Evolutionary conservation across 2,888 invertebrate species (phyloP).

Genomic region (Polietes domitor): DNA sequence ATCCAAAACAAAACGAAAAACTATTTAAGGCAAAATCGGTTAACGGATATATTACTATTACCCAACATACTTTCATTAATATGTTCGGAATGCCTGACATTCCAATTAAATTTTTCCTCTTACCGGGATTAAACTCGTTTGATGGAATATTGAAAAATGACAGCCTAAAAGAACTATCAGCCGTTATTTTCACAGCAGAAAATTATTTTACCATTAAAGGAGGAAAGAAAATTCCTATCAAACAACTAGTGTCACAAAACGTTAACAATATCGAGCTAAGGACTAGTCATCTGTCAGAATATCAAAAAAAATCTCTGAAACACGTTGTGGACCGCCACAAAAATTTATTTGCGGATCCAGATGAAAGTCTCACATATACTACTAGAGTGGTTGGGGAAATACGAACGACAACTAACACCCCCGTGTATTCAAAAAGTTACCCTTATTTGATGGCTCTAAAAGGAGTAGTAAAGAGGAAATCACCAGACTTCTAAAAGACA

Average conservation of each 20-base stretch:
- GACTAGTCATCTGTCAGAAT: not conserved
- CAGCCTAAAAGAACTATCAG: not conserved
- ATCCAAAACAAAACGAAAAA: not conserved
- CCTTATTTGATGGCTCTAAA: not conserved
- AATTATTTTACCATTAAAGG: not conserved
- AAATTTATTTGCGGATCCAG: slow-evolving; percentile 12
- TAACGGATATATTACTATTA: not conserved
- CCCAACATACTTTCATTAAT: not conserved
- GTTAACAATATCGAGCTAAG: not conserved
- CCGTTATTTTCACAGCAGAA: not conserved
- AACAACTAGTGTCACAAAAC: not conserved
- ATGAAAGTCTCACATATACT: slow-evolving; percentile 1
- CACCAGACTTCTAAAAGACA: too few species aligned
- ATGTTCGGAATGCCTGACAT: not conserved
- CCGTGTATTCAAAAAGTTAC: not conserved
- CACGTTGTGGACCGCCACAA: not conserved
- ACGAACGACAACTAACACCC: not conserved
- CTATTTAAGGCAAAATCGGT: not conserved
- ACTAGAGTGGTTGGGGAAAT: slow-evolving; percentile 9
- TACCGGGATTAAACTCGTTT: not conserved
- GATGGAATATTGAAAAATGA: not conserved
- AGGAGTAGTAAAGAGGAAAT: not conserved
- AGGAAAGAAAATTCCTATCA: not conserved
- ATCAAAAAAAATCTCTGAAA: too few species aligned
- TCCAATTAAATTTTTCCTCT: not conserved